phyloP scores from a whole-genome alignment of 2,113 vertebrate genomes.

The Narcine bancroftii region DNA sequence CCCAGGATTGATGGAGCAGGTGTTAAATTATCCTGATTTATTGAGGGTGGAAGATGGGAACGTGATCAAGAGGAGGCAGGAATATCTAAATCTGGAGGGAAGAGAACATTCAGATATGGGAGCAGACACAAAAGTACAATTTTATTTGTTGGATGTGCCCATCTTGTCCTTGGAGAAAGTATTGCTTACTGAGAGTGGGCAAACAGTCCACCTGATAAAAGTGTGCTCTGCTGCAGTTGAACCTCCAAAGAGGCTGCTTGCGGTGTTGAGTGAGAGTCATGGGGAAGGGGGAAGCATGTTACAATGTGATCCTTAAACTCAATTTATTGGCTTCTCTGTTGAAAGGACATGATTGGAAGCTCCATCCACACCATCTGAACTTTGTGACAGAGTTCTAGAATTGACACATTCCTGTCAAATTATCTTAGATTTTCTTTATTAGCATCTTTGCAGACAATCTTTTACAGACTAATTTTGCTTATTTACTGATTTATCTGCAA shows the following conservation, averaged over 20 bases:
- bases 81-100: background rate
- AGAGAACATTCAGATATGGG: background rate
- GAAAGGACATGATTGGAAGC: background rate
- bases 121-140: too few species aligned
- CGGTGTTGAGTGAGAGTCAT: background rate
- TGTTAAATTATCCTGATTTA: too few species aligned
- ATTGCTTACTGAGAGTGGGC: background rate
- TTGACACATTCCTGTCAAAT: background rate
- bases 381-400: background rate
- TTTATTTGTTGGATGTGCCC: background rate
- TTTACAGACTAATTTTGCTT: background rate
- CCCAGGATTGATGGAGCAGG: too few species aligned
- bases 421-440: too few species aligned
- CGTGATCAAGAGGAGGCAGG: too few species aligned
- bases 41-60: too few species aligned
- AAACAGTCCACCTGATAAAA: background rate
- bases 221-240: background rate
- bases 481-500: background rate
- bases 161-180: background rate
- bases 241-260: background rate
- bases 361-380: background rate
- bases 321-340: background rate
- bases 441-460: background rate
- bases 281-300: too few species aligned
- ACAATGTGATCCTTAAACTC: too few species aligned